Conservation (phyloP, 2,888 invertebrate genomes). For the Erynnis tages region DNA sequence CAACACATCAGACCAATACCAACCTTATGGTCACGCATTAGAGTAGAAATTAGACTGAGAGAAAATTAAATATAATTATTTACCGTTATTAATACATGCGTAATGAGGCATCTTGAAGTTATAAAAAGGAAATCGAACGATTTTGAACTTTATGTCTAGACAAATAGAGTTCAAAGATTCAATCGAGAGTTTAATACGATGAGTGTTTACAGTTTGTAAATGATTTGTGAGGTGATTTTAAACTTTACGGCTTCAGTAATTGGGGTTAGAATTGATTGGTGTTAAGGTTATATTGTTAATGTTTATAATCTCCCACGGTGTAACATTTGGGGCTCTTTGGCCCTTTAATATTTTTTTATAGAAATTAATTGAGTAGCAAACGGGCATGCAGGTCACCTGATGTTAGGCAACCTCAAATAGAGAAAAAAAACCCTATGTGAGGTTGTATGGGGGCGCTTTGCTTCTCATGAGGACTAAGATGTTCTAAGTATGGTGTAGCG, state of each 20-base stretch:
- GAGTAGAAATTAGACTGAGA: background rate
- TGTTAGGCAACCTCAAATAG: too few species aligned
- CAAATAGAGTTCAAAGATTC: background rate
- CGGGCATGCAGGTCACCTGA: too few species aligned
- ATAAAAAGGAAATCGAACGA: background rate
- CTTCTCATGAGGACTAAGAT: too few species aligned
- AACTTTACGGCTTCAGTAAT: background rate
- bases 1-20: background rate
- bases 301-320: background rate
- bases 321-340: background rate
- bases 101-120: slow-evolving; percentile 1
- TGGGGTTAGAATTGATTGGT: background rate
- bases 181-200: background rate
- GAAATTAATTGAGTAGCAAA: too few species aligned
- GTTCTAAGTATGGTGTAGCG: too few species aligned
- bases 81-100: slow-evolving; percentile 7
- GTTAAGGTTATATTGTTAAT: background rate
- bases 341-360: background rate
- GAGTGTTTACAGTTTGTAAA: background rate
- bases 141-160: background rate
- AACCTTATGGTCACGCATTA: background rate
- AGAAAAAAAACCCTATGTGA: too few species aligned
- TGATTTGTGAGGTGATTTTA: slow-evolving; percentile 2
- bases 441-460: too few species aligned
- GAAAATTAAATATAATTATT: slow-evolving; percentile 1